phyloP scores from a whole-genome alignment of 2,113 vertebrate genomes.

The Empidonax traillii region DNA sequence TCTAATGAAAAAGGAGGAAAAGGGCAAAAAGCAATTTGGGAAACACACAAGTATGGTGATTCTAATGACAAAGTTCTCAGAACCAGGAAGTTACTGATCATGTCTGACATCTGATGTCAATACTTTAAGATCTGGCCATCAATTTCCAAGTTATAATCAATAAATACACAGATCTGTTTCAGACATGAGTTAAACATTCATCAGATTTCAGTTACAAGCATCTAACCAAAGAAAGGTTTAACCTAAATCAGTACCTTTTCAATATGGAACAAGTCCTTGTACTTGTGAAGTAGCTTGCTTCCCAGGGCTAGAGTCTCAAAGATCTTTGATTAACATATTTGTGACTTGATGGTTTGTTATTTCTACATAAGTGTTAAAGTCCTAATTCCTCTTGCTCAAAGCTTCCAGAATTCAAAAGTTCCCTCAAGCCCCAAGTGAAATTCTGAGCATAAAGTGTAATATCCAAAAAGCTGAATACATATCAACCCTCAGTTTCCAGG shows the following conservation, averaged over 20 bases:
- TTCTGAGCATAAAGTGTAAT: neutral
- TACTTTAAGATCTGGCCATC: neutral
- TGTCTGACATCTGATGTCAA: neutral
- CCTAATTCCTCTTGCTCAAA: neutral
- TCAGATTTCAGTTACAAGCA: neutral
- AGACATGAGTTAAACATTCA: neutral
- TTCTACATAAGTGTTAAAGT: neutral
- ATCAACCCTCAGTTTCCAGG: neutral
- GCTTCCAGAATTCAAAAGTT: neutral
- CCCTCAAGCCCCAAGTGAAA: neutral
- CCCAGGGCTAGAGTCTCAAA: neutral
- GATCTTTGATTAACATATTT: neutral
- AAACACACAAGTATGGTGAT: neutral
- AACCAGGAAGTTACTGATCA: neutral
- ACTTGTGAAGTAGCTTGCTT: neutral
- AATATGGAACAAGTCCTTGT: neutral
- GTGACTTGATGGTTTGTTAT: neutral
- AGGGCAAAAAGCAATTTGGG: neutral
- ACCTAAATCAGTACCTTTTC: neutral
- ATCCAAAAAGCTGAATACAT: neutral
- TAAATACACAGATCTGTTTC: neutral
- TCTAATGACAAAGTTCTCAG: neutral
- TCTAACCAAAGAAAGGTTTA: neutral
- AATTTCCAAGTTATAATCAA: neutral
- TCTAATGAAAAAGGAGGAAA: neutral